Evolutionary conservation across 2,113 vertebrate species (phyloP).

Genomic region (Clarias gariepinus): DNA sequence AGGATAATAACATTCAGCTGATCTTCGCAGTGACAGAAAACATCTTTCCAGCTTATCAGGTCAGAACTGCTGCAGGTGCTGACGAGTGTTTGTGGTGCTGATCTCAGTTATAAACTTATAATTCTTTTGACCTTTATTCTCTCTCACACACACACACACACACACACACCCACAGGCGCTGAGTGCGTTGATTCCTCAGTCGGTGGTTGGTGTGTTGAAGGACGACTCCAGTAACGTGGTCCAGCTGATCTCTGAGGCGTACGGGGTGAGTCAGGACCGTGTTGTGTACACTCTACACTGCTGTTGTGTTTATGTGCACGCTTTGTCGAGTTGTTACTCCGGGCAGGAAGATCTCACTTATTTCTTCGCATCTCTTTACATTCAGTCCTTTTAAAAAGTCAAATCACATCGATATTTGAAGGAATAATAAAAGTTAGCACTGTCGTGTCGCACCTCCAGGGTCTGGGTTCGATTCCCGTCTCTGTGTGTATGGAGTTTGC

Average conservation of each 20-base stretch:
- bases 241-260: slow-evolving; percentile 78
- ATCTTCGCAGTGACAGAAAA: slow-evolving; percentile 79
- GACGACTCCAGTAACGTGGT: slow-evolving; percentile 81
- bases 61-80: slow-evolving; percentile 45
- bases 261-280: slow-evolving; percentile 66
- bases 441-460: too few relatives aligned
- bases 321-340: neutral
- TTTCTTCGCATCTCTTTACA: neutral
- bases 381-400: neutral
- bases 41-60: slow-evolving; percentile 70
- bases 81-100: neutral
- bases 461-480: too few relatives aligned
- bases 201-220: slow-evolving; percentile 74
- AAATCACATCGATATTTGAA: too few relatives aligned
- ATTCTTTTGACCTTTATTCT: neutral
- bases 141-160: slow-evolving; percentile 26
- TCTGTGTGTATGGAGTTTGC: too few relatives aligned
- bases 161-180: slow-evolving; percentile 66
- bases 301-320: neutral
- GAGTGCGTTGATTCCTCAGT: slow-evolving; percentile 77
- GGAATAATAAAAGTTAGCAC: too few relatives aligned
- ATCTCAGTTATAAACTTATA: neutral
- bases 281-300: neutral
- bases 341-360: neutral
- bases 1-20: slow-evolving; percentile 77